Evolutionary conservation across 2,888 invertebrate species (phyloP), one percentile per base, ranked within the genome.

Genomic region (Eremobia ochroleuca): DNA sequence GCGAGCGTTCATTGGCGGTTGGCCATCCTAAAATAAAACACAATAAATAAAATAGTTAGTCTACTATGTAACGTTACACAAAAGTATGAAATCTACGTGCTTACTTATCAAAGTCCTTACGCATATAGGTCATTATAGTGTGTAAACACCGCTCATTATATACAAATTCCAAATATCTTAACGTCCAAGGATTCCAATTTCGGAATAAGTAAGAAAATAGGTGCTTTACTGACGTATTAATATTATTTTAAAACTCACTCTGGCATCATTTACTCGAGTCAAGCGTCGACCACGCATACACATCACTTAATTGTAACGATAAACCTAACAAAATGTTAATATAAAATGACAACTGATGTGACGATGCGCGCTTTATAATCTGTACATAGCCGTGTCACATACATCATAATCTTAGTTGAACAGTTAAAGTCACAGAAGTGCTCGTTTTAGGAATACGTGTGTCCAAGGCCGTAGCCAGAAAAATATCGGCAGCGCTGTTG

Each of bases 31-130:
- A 86, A 81, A 82, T 80, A 77, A 88, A 87, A 87, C 77, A 79
- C 85, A 90, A 91, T 90, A 90, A 92, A 91, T 91, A 88, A 89
- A 86, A 71, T 75, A 86, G 59, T 81, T 88, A 87, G 70, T 76
- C 88, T 90, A 91, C 67, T 85, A 88, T 90, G 90, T 92, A 92
- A 91, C 88, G 81, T 89, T 92, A 92, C 90, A 89, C 78, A 88
- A 90, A 91, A 80, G 90, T 93, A 93, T 89, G 91, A 93, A 93
- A 93, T 92, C 93, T 93, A 94, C 90, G 86, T 90, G 90, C 87
- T 92, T 86, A 86, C 77, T 74, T 92, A 93, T 89, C 82, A 87
- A 90, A 92, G 87, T 88, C 81, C 91, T 92, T 92, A 93, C 81
- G 85, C 87, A 75, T 88, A 76, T 77, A 89, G 83, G 81, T 88